These are phyloP conservation scores for Pseudochirops corinnae DNA, from an alignment of 2,797 vertebrate species.

Conservation along the genomic window DNA sequence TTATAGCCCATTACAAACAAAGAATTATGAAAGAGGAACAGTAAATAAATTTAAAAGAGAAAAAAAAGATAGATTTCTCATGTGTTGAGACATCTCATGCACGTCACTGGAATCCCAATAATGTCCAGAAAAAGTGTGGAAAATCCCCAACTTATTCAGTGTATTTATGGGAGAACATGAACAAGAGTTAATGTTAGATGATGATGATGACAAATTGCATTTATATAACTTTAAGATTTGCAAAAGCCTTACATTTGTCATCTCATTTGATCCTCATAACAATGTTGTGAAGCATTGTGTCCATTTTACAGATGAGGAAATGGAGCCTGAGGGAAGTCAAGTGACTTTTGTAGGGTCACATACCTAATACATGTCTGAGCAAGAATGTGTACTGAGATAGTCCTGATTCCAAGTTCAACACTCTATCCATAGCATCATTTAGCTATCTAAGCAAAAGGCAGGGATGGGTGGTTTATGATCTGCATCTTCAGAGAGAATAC, in stretches of 20 bases:
- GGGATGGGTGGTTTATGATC: background rate
- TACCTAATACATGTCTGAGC: too few species aligned
- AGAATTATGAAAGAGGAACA: background rate
- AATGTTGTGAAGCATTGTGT: background rate
- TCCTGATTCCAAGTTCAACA: too few species aligned
- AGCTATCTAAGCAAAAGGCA: background rate
- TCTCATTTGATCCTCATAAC: too few species aligned
- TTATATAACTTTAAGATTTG: background rate
- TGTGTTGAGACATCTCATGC: too few species aligned
- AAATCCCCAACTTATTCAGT: background rate
- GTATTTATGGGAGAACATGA: background rate
- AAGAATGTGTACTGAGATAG: background rate
- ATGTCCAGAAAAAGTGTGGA: background rate
- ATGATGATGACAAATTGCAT: background rate
- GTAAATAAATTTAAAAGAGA: background rate
- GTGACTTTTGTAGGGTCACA: background rate
- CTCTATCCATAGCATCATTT: background rate
- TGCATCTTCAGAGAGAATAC: background rate
- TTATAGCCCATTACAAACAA: background rate
- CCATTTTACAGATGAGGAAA: background rate
- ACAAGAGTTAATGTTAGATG: background rate
- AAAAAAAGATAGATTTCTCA: background rate
- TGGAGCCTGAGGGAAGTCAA: background rate
- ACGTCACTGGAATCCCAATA: too few species aligned
- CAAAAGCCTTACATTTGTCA: too few species aligned